A percentile compares a stretch with the other conserved stretches of the same genome.
These are phyloP conservation scores for Hyles euphorbiae DNA, from an alignment of 1,140 invertebrate species.

Conservation along the genomic window DNA sequence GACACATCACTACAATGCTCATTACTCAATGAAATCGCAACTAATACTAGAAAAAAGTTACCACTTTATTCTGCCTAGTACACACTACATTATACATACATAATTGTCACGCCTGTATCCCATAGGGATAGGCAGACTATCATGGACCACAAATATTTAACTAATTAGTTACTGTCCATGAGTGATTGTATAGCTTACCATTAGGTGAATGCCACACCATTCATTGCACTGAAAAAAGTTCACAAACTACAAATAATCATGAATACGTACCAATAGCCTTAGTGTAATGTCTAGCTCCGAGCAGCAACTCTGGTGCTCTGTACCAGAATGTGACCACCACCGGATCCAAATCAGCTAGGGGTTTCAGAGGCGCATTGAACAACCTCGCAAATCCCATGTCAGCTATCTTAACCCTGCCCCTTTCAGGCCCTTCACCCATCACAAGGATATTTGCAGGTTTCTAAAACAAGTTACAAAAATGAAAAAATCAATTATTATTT, in stretches of 20 bases:
- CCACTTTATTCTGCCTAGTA: background rate
- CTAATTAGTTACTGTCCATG: no score
- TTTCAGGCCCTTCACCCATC: slow-evolving; percentile 98
- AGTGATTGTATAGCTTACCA: background rate
- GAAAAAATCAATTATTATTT: slow-evolving; percentile 7
- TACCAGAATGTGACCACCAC: slow-evolving; percentile 99
- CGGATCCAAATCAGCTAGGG: slow-evolving; percentile 97
- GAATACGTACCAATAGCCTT: slow-evolving; percentile 92
- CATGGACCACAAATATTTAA: no score
- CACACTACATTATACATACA: background rate
- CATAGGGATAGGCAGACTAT: background rate
- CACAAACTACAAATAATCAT: background rate
- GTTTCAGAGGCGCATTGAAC: slow-evolving; percentile 98
- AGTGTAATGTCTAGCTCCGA: slow-evolving; percentile 98
- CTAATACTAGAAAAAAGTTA: no score
- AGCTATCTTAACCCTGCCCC: slow-evolving; percentile 98
- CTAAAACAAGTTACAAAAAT: slow-evolving; percentile 65
- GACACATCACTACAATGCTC: no score
- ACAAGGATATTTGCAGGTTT: slow-evolving; percentile 99
- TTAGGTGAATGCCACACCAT: no score
- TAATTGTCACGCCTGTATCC: no score
- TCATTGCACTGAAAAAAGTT: no score
- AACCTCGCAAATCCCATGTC: slow-evolving; percentile 99
- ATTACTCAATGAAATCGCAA: no score
- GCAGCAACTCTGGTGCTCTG: slow-evolving; percentile 95